Evolutionary conservation across 2,113 vertebrate genomes (phyloP).

Genomic region (Talpa occidentalis): DNA sequence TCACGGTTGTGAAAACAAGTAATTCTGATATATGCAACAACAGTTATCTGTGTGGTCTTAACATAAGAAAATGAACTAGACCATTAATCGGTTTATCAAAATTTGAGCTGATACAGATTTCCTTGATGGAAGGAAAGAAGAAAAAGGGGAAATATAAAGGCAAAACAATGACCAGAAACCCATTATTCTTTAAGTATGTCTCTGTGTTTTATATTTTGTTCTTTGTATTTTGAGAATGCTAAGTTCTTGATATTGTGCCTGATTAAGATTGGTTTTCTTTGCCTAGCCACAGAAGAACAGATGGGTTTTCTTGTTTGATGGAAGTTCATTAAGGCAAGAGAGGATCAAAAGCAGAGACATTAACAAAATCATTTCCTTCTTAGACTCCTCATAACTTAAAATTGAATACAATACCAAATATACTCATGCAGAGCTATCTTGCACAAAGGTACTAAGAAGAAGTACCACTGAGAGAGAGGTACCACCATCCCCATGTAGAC

Average conservation of each 20-base stretch:
- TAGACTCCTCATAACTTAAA: conserved; percentile 36
- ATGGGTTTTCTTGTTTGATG: neutral
- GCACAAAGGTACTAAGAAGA: neutral
- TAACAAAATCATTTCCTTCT: conserved; percentile 12
- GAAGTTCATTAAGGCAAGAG: neutral
- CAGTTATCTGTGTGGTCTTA: neutral
- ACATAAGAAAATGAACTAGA: conserved; percentile 2
- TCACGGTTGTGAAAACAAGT: conserved; percentile 9
- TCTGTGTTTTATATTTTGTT: conserved; percentile 12
- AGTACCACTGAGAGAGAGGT: neutral
- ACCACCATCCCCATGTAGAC: neutral
- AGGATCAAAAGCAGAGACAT: conserved; percentile 42
- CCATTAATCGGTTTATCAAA: neutral
- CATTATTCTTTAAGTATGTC: neutral
- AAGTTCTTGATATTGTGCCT: conserved; percentile 35
- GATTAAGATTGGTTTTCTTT: neutral
- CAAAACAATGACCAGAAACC: neutral
- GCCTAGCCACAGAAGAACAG: neutral
- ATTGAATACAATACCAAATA: neutral
- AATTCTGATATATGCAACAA: neutral
- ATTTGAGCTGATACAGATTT: conserved; percentile 2
- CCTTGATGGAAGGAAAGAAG: neutral
- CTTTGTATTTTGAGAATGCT: conserved; percentile 1
- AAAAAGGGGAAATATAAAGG: conserved; percentile 15
- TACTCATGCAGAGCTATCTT: neutral